A percentile compares a stretch with the other conserved stretches of the same genome.
Evolutionary conservation across 2,113 vertebrate genomes (phyloP).

Genomic region (Platichthys flesus): DNA sequence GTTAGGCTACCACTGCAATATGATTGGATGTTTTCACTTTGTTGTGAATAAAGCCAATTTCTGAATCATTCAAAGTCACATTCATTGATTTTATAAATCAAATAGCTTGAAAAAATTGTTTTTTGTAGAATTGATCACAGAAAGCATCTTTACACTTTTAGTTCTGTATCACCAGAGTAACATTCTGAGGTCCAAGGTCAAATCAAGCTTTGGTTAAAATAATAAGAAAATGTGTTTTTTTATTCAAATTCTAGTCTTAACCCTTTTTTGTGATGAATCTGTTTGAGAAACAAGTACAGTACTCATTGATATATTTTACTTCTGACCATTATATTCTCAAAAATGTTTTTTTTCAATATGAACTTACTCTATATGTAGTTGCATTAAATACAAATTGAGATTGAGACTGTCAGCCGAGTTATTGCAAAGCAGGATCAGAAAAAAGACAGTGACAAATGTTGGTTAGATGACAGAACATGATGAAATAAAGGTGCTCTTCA

Average conservation of each 20-base stretch:
- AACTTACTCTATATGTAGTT: too few species aligned
- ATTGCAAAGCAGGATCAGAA: not conserved
- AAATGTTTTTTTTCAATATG: too few species aligned
- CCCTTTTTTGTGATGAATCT: too few species aligned
- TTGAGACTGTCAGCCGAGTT: not conserved
- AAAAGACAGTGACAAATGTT: too few species aligned
- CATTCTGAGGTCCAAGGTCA: not conserved
- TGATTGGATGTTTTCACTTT: conserved; percentile 15
- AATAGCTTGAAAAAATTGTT: not conserved
- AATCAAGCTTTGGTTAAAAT: not conserved
- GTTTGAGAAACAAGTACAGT: too few species aligned
- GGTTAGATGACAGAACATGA: too few species aligned
- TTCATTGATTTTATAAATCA: not conserved
- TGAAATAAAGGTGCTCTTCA: not conserved
- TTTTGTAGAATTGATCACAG: not conserved
- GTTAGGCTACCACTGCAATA: not conserved
- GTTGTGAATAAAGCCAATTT: conserved; percentile 43
- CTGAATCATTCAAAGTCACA: not conserved
- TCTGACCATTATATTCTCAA: too few species aligned
- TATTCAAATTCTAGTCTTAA: too few species aligned
- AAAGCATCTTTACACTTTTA: not conserved
- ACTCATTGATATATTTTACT: too few species aligned
- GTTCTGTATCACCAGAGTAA: not conserved
- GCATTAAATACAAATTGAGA: not conserved
- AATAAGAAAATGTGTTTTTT: not conserved